A percentile compares a stretch with the other conserved stretches of the same genome.
Conservation (phyloP, 2,113 vertebrate genomes). For the Urocynchramus pylzowi region DNA sequence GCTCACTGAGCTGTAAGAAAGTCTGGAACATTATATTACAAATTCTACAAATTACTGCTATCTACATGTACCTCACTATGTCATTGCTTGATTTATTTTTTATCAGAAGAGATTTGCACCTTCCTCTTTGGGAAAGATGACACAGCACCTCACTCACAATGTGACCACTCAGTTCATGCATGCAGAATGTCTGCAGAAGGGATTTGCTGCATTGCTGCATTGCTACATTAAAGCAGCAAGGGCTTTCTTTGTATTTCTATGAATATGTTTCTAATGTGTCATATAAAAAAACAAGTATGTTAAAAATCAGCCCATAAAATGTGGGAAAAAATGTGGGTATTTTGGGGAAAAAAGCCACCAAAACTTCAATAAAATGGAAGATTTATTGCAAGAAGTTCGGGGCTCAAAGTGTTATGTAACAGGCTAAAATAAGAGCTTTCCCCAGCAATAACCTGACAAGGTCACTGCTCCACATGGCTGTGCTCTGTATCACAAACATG, state of each 20-base stretch:
- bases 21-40: not conserved
- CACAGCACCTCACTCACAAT: not conserved
- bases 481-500: not conserved
- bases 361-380: not conserved
- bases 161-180: not conserved
- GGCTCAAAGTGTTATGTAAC: not conserved
- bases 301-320: not conserved
- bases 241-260: not conserved
- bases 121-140: not conserved
- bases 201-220: not conserved
- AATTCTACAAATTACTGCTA: not conserved
- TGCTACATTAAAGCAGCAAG: not conserved
- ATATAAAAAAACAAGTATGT: not conserved
- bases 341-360: rapidly evolving
- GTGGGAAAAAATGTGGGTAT: not conserved
- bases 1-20: not conserved
- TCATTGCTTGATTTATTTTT: not conserved
- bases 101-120: not conserved
- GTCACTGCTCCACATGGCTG: not conserved
- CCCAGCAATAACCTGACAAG: not conserved
- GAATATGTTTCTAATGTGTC: not conserved
- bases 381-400: not conserved
- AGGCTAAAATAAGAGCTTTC: not conserved
- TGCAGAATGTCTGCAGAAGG: not conserved
- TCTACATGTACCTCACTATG: not conserved